Evolutionary conservation across 2,797 vertebrate species (phyloP).

Genomic region (Xenops minutus): DNA sequence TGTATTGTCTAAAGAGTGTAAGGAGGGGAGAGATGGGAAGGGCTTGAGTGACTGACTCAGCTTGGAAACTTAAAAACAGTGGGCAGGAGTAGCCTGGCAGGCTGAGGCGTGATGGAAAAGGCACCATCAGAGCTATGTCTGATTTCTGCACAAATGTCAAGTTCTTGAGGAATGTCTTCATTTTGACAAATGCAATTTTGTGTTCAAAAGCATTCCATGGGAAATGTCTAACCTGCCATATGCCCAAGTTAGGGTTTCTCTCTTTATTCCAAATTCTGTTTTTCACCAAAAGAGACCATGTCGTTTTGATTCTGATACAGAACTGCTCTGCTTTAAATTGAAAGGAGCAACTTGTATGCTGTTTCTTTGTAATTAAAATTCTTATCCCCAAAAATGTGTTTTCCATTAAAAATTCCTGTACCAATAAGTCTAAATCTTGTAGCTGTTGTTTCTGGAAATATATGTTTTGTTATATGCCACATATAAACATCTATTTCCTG

Average conservation of each 20-base stretch:
- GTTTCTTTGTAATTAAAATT: constrained; percentile 52
- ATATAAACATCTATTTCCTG: constrained; percentile 50
- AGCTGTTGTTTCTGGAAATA: constrained; percentile 38
- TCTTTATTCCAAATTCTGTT: not conserved
- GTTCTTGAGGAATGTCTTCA: not conserved
- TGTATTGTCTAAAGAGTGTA: not conserved
- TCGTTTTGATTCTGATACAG: not conserved
- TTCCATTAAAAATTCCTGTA: constrained; percentile 31
- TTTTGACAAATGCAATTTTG: not conserved
- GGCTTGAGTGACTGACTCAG: not conserved
- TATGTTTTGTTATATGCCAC: not conserved
- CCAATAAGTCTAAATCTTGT: constrained; percentile 18
- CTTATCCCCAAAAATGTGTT: constrained; percentile 26
- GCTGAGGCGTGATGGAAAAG: not conserved
- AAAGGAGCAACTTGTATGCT: not conserved
- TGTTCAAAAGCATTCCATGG: not conserved
- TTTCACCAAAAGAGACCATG: not conserved
- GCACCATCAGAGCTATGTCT: not conserved
- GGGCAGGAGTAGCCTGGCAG: not conserved
- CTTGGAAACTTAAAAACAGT: fast-evolving
- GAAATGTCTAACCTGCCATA: not conserved
- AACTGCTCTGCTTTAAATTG: constrained; percentile 44
- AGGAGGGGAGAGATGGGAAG: not conserved
- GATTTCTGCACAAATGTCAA: not conserved
- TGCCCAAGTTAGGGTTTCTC: fast-evolving